Base-by-base conservation (phyloP, 2,113 vertebrate species). In the Apus apus region DNA sequence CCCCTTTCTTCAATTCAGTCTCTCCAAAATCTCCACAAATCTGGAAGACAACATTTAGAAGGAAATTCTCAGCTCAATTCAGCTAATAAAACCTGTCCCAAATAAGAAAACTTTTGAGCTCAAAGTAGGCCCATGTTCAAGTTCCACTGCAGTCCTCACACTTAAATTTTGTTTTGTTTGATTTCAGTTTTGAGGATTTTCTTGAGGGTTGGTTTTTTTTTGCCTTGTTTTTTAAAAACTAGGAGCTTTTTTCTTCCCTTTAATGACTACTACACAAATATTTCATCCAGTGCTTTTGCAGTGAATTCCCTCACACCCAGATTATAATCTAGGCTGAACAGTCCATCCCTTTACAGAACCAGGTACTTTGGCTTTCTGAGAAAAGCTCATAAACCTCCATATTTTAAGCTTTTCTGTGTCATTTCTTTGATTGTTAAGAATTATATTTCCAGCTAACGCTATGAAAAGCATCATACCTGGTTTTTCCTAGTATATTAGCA, bases 391-490 rank as follows among this genome's bases (percentile, higher is more conserved):
- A 22, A 85, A 61, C 21, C 17, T 77, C 38, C 20, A 6, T 0
- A 2, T 53, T 82, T 68, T 64, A 51, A 40, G 32, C 34, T 61
- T 76, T 18, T 45, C 25, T 13, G 3, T 30, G 34, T 34, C 2
- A 67, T 34, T 60, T 73, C 48, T 58, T 10, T 36, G 20, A 80
- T 11, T 61, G 20, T 29, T 40, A 89, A 66, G 36, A 83, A 90
- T 57, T 32, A 53, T 50, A 61, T 83, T 68, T 45, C 76, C 60
- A 84, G 54, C 26, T 57, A 80, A 38, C 16, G 2, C 30, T 18
- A 74, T 2, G 7, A 7, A 7, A 79, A 34, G 60, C 16, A 53
- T 38, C 34, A 18, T 0, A 9, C 0, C 0, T n/a, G 34, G 22
- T 54, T 1, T 65, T 88, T 70, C 58, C 58, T 57, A 19, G 23